These are phyloP conservation scores for Siphamia tubifer DNA, from an alignment of 2,113 vertebrate species.

Conservation along the genomic window DNA sequence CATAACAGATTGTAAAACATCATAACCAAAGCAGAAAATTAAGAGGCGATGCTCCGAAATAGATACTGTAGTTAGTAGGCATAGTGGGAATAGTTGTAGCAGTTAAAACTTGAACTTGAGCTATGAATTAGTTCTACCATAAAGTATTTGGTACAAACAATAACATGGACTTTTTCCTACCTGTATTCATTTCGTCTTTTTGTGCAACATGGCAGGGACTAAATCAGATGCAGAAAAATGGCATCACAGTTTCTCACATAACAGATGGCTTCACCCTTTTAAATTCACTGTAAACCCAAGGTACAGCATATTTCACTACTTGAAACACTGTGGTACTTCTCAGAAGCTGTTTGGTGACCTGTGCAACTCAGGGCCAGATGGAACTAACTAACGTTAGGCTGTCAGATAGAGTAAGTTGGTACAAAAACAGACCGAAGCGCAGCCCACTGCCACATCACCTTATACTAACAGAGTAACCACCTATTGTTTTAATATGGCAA, in stretches of 20 bases:
- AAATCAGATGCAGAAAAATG: conserved; percentile 1
- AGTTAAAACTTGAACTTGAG: too few relatives aligned
- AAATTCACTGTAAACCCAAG: not conserved
- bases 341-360: not conserved
- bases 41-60: too few relatives aligned
- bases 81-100: too few relatives aligned
- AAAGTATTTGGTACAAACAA: not conserved
- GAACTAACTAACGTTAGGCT: not conserved
- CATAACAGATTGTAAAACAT: too few relatives aligned
- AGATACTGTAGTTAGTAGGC: too few relatives aligned
- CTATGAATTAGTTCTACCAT: too few relatives aligned
- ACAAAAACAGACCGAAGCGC: conserved; percentile 6
- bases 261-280: conserved; percentile 13
- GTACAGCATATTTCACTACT: not conserved
- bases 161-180: not conserved
- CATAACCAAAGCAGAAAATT: too few relatives aligned
- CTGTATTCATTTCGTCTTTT: not conserved
- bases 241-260: not conserved
- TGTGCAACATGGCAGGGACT: not conserved
- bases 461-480: conserved; percentile 7
- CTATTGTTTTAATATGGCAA: not conserved
- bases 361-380: not conserved
- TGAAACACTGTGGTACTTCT: not conserved
- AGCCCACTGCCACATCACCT: not conserved
- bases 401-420: not conserved